Evolutionary conservation across 2,113 vertebrate genomes (phyloP).

Genomic region (Falco punctatus): DNA sequence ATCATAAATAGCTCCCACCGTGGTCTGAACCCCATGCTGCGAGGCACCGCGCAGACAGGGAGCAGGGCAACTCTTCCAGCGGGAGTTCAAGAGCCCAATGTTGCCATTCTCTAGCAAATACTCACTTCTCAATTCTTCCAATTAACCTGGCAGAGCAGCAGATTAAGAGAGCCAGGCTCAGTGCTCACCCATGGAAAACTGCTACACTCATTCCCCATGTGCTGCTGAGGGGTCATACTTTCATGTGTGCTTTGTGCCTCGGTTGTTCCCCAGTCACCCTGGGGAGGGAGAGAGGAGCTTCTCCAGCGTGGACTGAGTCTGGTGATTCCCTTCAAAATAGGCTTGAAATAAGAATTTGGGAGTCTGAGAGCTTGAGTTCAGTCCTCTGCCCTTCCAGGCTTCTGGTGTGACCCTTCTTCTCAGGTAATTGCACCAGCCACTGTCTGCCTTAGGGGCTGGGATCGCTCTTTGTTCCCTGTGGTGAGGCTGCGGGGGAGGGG

Average conservation of each 20-base stretch:
- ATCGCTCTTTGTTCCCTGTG: background rate
- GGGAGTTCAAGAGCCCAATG: background rate
- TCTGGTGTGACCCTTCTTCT: background rate
- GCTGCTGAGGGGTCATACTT: background rate
- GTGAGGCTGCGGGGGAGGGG: background rate
- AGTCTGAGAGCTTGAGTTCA: background rate
- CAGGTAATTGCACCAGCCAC: background rate
- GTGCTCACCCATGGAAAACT: background rate
- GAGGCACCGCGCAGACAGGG: background rate
- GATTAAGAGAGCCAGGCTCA: background rate
- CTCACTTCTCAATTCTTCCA: background rate
- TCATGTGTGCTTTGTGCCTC: background rate
- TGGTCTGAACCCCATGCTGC: accelerated
- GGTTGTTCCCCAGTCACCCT: background rate
- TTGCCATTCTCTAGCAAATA: background rate
- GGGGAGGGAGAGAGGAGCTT: background rate
- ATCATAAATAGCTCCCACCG: background rate
- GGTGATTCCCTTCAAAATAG: background rate
- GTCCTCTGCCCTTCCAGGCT: background rate
- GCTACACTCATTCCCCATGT: background rate
- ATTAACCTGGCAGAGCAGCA: background rate
- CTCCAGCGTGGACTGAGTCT: background rate
- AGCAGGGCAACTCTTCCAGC: background rate
- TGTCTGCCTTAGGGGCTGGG: background rate
- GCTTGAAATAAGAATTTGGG: background rate